phyloP scores from a whole-genome alignment of 2,888 invertebrate genomes.

The Parnassius mnemosyne region DNA sequence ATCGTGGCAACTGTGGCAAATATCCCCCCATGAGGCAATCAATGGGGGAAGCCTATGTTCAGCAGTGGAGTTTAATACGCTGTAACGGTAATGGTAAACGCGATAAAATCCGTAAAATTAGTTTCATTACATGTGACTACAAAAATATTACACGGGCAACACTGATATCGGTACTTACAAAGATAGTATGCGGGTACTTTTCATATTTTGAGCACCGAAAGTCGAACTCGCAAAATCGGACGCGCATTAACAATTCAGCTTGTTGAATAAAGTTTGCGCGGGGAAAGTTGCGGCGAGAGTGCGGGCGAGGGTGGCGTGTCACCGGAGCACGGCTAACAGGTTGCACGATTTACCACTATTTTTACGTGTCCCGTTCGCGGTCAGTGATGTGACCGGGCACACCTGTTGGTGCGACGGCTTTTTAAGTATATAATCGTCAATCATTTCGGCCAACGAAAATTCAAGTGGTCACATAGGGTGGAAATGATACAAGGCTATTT shows the following conservation, averaged over 20 bases:
- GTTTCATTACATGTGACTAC: too few species aligned
- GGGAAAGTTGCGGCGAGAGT: constrained; percentile 51
- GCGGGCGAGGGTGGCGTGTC: constrained; percentile 35
- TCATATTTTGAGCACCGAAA: constrained; percentile 29
- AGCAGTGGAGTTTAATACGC: too few species aligned
- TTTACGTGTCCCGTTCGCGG: constrained; percentile 63
- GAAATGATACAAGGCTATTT: too few species aligned
- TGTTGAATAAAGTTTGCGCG: constrained; percentile 44
- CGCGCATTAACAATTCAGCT: constrained; percentile 49
- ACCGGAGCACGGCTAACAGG: constrained; percentile 59
- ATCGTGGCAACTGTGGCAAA: too few species aligned
- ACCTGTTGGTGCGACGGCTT: constrained; percentile 58
- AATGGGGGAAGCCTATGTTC: too few species aligned
- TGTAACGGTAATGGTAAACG: too few species aligned
- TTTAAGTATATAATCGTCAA: constrained; percentile 27
- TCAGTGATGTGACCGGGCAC: constrained; percentile 66
- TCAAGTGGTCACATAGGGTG: too few species aligned
- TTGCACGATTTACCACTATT: constrained; percentile 76
- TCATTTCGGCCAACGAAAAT: neutral
- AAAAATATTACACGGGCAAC: neutral
- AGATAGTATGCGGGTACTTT: constrained; percentile 11
- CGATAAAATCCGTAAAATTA: too few species aligned
- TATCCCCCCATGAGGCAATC: too few species aligned
- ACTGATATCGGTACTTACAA: neutral
- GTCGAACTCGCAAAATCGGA: constrained; percentile 34